phyloP scores from a whole-genome alignment of 2,113 vertebrate species.

The Raja brachyura region DNA sequence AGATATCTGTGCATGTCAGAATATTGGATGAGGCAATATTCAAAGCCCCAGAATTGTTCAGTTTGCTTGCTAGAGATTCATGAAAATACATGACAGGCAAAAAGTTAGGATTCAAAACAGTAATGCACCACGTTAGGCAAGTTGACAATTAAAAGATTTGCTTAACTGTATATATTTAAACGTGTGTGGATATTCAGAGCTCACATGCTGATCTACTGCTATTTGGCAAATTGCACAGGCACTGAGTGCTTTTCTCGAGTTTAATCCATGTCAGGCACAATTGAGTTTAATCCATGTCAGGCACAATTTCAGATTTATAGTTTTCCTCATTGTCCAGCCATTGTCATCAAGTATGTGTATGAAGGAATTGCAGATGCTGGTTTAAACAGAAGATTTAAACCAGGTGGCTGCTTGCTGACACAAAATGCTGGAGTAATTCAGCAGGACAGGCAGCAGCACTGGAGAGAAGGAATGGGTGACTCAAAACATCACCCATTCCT shows the following conservation, averaged over 20 bases:
- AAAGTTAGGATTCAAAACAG: neutral
- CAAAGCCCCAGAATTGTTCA: neutral
- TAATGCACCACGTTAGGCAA: neutral
- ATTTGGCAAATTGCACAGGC: neutral
- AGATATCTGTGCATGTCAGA: neutral
- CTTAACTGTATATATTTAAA: neutral
- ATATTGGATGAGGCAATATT: neutral
- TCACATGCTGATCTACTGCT: too few species aligned
- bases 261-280: neutral
- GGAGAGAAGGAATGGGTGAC: too few species aligned
- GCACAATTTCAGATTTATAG: neutral
- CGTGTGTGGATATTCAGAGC: neutral
- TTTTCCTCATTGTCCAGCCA: neutral
- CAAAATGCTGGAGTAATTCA: too few species aligned
- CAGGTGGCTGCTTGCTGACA: too few species aligned
- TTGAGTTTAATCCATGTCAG: neutral
- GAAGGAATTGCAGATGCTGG: too few species aligned
- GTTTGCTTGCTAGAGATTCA: neutral
- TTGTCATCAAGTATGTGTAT: neutral
- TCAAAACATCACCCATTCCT: too few species aligned
- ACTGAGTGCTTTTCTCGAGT: neutral
- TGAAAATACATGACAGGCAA: neutral
- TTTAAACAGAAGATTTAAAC: too few species aligned
- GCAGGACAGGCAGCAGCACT: too few species aligned
- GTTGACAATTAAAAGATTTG: neutral